Evolutionary conservation across 2,113 vertebrate species (phyloP).

Genomic region (Pontoporia blainvillei): DNA sequence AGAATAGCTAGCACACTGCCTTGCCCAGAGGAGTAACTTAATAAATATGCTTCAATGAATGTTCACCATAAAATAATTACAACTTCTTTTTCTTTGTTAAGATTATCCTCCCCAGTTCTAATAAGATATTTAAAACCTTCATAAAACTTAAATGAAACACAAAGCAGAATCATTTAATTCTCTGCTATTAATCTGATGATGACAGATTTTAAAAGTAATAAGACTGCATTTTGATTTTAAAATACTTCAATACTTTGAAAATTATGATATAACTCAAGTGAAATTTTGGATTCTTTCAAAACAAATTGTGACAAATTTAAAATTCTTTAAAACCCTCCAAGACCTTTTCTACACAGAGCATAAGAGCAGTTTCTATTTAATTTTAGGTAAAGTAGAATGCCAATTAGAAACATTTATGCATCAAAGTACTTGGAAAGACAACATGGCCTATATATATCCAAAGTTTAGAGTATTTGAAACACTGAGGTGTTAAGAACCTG

Average conservation of each 20-base stretch:
- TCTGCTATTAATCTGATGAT: conserved; percentile 17
- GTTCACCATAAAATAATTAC: neutral
- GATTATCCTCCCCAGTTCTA: neutral
- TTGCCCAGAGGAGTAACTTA: neutral
- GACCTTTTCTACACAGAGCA: neutral
- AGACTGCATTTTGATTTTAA: conserved; percentile 6
- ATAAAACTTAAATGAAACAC: conserved; percentile 40
- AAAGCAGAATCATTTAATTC: conserved; percentile 23
- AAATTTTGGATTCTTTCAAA: conserved; percentile 12
- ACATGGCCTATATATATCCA: neutral
- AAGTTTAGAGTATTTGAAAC: neutral
- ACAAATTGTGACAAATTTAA: conserved; percentile 29
- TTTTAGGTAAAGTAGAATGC: neutral
- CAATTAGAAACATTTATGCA: conserved; percentile 16
- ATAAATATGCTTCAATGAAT: neutral
- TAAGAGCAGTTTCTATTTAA: neutral
- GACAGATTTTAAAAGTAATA: conserved; percentile 39
- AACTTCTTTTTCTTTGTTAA: conserved; percentile 28
- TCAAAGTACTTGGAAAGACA: neutral
- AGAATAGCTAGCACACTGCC: neutral
- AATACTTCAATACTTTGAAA: neutral
- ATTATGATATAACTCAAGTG: conserved; percentile 30
- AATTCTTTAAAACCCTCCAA: neutral
- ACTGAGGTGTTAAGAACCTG: neutral
- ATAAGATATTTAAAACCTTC: neutral